These are phyloP conservation scores for Zonitis immaculata DNA, from an alignment of 2,888 invertebrate species.

Conservation along the genomic window DNA sequence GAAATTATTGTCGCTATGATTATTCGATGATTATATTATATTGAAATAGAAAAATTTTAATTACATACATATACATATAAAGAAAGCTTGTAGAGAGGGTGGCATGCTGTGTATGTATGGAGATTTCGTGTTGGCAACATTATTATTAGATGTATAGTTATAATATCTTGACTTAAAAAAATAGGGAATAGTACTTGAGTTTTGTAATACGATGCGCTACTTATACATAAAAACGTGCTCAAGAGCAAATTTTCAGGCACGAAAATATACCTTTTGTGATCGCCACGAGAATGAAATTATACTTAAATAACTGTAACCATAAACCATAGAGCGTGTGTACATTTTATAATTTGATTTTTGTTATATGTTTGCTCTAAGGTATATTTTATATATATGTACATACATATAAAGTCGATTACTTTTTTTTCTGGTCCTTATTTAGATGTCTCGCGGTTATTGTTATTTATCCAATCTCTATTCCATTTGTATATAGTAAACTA, in stretches of 20 bases:
- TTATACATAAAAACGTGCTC: slow-evolving; percentile 34
- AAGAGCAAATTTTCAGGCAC: slow-evolving; percentile 35
- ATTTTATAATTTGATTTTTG: background rate
- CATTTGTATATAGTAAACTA: no score
- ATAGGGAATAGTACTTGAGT: slow-evolving; percentile 13
- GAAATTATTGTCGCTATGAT: no score
- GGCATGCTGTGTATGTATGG: no score
- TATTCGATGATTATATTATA: no score
- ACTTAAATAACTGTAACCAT: slow-evolving; percentile 14
- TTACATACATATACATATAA: no score
- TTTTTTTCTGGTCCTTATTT: no score
- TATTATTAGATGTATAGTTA: no score
- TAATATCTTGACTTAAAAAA: slow-evolving; percentile 13
- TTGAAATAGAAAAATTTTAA: no score
- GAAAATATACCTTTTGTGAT: slow-evolving; percentile 36
- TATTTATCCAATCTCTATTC: no score
- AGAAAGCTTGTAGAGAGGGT: no score
- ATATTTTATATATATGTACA: background rate
- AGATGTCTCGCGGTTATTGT: no score
- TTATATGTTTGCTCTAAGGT: background rate
- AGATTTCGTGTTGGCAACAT: slow-evolving; percentile 16
- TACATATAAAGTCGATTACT: no score
- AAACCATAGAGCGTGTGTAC: slow-evolving; percentile 6
- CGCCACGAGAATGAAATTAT: slow-evolving; percentile 12
- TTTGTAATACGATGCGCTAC: slow-evolving; percentile 31